A percentile compares a stretch with the other conserved stretches of the same genome.
These are phyloP conservation scores for Bradypodion ventrale DNA, from an alignment of 2,797 vertebrate species.

Conservation along the genomic window DNA sequence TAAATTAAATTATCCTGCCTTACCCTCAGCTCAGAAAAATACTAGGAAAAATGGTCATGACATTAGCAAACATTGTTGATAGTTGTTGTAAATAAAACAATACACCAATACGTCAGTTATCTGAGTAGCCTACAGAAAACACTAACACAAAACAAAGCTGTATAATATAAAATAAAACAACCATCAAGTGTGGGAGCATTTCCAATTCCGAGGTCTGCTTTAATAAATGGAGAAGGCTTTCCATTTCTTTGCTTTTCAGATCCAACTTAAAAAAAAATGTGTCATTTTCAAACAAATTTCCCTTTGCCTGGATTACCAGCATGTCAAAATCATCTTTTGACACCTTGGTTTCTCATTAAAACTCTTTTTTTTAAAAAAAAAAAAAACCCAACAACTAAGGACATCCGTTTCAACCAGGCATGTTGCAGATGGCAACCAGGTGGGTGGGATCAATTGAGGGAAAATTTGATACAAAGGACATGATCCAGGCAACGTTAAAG, in stretches of 20 bases:
- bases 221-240: not conserved
- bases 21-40: no score
- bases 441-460: not conserved
- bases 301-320: not conserved
- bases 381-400: no score
- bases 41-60: no score
- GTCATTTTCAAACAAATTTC: not conserved
- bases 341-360: not conserved
- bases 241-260: not conserved
- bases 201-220: not conserved
- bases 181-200: not conserved
- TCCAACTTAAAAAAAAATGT: not conserved
- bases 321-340: not conserved
- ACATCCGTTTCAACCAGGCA: not conserved
- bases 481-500: not conserved
- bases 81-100: no score
- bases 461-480: not conserved
- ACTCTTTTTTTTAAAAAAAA: not conserved
- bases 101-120: no score
- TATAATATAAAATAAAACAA: no score
- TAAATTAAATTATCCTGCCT: no score
- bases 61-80: no score
- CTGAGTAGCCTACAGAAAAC: not conserved
- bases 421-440: not conserved
- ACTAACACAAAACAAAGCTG: not conserved